phyloP scores from a whole-genome alignment of 2,797 vertebrate species.

The Pseudocheirus occidentalis region DNA sequence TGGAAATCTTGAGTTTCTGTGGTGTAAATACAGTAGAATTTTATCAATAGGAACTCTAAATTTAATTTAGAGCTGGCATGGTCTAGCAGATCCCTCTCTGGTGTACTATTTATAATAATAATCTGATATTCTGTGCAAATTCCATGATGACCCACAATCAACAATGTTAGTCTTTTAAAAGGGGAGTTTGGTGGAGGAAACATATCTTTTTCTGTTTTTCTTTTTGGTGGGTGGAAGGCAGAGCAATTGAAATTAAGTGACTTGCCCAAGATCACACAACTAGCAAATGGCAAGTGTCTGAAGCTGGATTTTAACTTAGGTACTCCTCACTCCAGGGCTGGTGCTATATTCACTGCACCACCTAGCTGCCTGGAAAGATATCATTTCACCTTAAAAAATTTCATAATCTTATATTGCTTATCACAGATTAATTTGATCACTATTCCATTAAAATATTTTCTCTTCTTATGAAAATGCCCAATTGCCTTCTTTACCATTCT shows the following conservation, averaged over 20 bases:
- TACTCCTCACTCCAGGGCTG: no score
- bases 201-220: no score
- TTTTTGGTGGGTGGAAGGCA: no score
- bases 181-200: neutral
- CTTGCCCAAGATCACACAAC: no score
- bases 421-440: neutral
- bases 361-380: no score
- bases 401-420: neutral
- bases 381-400: neutral
- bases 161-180: neutral
- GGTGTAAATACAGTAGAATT: neutral
- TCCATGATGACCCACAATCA: neutral
- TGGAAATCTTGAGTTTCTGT: neutral
- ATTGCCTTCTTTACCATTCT: neutral
- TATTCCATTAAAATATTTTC: neutral
- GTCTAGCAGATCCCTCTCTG: neutral
- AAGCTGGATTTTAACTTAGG: no score
- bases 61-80: neutral
- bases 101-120: neutral
- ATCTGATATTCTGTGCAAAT: neutral
- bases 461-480: neutral
- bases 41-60: neutral
- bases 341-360: no score
- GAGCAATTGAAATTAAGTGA: no score
- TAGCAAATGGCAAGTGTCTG: no score